phyloP scores from a whole-genome alignment of 1,140 invertebrate genomes.

The Drosophila fuyamai region DNA sequence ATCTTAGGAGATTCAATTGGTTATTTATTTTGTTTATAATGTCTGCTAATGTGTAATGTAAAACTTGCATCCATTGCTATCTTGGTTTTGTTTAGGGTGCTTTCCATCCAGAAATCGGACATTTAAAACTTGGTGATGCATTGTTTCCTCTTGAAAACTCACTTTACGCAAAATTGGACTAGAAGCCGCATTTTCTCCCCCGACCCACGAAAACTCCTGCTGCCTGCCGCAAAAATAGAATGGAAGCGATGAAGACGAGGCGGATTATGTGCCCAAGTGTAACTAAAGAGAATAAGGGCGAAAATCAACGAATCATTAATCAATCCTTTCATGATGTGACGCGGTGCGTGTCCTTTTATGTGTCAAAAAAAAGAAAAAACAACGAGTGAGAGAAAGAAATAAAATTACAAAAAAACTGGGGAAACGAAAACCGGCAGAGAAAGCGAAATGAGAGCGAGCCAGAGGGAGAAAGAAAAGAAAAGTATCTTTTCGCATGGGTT shows the following conservation, averaged over 20 bases:
- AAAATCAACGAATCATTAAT: constrained; percentile 85
- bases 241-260: constrained; percentile 68
- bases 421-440: constrained; percentile 74
- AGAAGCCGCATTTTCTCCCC: constrained; percentile 7
- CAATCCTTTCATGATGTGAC: constrained; percentile 85
- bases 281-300: constrained; percentile 85
- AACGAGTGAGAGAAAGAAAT: constrained; percentile 48
- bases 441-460: constrained; percentile 64
- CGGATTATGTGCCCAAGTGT: constrained; percentile 84
- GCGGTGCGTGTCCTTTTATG: constrained; percentile 85
- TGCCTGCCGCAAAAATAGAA: constrained; percentile 62
- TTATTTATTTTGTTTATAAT: no score
- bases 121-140: constrained; percentile 32
- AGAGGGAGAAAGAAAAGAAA: constrained; percentile 63
- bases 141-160: constrained; percentile 66
- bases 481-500: constrained; percentile 74
- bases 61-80: background rate
- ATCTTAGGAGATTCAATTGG: no score
- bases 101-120: background rate
- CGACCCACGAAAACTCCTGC: constrained; percentile 11
- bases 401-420: constrained; percentile 49
- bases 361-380: constrained; percentile 69
- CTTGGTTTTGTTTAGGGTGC: background rate
- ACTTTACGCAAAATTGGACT: constrained; percentile 68
- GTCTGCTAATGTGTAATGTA: no score